Evolutionary conservation across 2,797 vertebrate species (phyloP).

Genomic region (Tympanoctomys barrerae): DNA sequence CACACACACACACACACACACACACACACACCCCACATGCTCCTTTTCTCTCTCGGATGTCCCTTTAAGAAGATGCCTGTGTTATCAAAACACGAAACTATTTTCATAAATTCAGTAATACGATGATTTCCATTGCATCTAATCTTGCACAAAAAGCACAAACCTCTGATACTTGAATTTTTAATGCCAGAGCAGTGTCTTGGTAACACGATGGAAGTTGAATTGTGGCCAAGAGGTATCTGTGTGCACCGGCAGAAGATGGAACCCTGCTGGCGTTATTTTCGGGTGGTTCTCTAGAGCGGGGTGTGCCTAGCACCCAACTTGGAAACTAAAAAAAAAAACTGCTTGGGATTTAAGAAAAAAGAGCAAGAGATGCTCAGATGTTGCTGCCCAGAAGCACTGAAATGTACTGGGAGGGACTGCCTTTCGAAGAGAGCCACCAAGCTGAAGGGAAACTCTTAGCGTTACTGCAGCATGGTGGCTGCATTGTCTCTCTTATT

Average conservation of each 20-base stretch:
- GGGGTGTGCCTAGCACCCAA: background rate
- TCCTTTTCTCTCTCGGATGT: constrained; percentile 21
- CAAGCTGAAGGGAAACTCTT: background rate
- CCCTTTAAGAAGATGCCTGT: constrained; percentile 62
- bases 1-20: background rate
- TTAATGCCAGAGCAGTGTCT: background rate
- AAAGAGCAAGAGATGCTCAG: background rate
- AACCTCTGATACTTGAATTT: background rate
- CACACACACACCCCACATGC: background rate
- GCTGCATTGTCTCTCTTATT: background rate
- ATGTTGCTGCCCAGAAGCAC: background rate
- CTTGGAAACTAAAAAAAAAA: background rate
- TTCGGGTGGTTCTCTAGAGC: background rate
- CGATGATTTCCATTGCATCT: background rate
- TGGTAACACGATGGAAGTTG: background rate
- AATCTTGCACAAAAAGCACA: background rate
- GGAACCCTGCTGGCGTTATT: background rate
- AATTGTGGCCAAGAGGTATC: background rate
- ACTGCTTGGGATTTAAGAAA: background rate
- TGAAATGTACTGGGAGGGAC: background rate
- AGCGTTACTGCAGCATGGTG: accelerated
- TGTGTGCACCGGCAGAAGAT: no score
- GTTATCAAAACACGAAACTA: constrained; percentile 65
- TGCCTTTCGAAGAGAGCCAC: background rate
- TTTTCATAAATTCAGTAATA: background rate